Conservation (phyloP, 92 coral and sea anemone species). For the Parazoanthus atlanticus region DNA sequence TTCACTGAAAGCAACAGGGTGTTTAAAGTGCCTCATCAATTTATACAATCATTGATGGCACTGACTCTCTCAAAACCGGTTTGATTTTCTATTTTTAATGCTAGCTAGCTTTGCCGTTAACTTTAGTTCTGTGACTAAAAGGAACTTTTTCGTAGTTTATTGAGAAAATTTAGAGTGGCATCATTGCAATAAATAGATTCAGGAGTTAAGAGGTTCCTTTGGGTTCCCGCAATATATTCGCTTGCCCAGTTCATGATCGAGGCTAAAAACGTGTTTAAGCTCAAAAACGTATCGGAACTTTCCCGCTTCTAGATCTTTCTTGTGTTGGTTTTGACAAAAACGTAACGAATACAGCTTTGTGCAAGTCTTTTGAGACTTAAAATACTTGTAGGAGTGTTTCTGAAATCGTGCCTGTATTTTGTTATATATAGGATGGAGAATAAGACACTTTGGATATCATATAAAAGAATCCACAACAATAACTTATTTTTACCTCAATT, state of each 20-base stretch:
- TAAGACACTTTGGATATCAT: neutral
- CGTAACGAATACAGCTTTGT: neutral
- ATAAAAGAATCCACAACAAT: neutral
- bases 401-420: neutral
- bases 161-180: neutral
- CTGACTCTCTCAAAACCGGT: neutral
- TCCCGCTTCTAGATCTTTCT: neutral
- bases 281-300: no score
- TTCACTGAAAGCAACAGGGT: neutral
- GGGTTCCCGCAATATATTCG: neutral
- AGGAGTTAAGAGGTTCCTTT: neutral
- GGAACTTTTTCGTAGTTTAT: no score
- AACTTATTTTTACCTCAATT: no score
- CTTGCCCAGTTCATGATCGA: neutral
- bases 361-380: no score
- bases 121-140: neutral
- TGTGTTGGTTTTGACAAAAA: neutral
- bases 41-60: neutral
- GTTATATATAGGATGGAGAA: neutral
- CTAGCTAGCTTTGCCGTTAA: neutral
- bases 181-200: neutral
- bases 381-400: no score
- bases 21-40: neutral
- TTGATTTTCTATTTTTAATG: no score
- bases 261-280: neutral